A percentile compares a stretch with the other conserved stretches of the same genome.
Evolutionary conservation across 2,888 invertebrate species (phyloP).

Genomic region (Agrypnus murinus): DNA sequence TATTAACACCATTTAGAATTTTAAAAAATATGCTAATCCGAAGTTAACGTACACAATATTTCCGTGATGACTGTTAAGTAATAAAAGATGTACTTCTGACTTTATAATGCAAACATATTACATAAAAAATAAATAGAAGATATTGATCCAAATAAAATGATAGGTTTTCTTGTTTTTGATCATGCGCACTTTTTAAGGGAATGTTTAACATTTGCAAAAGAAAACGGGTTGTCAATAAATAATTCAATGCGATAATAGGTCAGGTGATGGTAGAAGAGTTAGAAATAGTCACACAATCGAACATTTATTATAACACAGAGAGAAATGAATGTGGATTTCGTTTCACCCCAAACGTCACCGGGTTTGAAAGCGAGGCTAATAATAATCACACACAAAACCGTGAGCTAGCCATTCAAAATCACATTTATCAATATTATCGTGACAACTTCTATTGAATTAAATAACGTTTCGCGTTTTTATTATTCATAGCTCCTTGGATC

Average conservation of each 20-base stretch:
- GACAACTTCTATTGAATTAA: slow-evolving; percentile 68
- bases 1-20: too few relatives aligned
- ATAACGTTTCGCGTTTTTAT: slow-evolving; percentile 60
- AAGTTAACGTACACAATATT: too few relatives aligned
- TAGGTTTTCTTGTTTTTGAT: neutral
- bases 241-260: slow-evolving; percentile 13
- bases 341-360: slow-evolving; percentile 29
- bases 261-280: slow-evolving; percentile 6
- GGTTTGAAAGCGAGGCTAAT: slow-evolving; percentile 46
- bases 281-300: slow-evolving; percentile 15
- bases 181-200: neutral
- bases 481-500: slow-evolving; percentile 59
- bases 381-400: slow-evolving; percentile 53
- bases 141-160: too few relatives aligned
- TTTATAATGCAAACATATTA: too few relatives aligned
- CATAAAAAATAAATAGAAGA: too few relatives aligned
- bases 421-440: slow-evolving; percentile 67
- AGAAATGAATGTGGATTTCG: slow-evolving; percentile 32
- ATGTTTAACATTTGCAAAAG: slow-evolving; percentile 1
- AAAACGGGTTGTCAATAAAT: slow-evolving; percentile 12
- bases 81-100: too few relatives aligned
- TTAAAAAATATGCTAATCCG: too few relatives aligned
- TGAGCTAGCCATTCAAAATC: slow-evolving; percentile 62
- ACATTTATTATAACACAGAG: slow-evolving; percentile 28
- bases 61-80: too few relatives aligned